phyloP scores from a whole-genome alignment of 2,888 invertebrate species.

The Dinocampus coccinellae region DNA sequence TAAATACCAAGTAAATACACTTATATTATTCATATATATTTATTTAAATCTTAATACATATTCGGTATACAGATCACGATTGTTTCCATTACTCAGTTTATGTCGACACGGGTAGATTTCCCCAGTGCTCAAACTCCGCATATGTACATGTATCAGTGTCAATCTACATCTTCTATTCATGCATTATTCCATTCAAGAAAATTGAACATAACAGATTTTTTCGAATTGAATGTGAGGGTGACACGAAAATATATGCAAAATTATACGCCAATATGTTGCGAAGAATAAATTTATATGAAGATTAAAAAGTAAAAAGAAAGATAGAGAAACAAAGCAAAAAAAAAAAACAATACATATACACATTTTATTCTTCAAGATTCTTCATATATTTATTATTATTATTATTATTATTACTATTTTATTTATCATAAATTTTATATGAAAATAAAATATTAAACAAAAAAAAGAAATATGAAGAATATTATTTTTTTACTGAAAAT shows the following conservation, averaged over 20 bases:
- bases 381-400: too few relatives aligned
- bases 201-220: background rate
- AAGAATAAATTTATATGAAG: background rate
- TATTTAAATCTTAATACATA: background rate
- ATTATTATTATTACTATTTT: too few relatives aligned
- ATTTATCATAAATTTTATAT: too few relatives aligned
- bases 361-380: too few relatives aligned
- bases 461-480: too few relatives aligned
- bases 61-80: background rate
- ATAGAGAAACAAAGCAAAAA: background rate
- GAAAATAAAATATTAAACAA: too few relatives aligned
- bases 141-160: background rate
- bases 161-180: background rate
- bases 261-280: background rate
- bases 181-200: constrained; percentile 1
- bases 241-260: background rate
- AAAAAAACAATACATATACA: too few relatives aligned
- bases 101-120: background rate
- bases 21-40: background rate
- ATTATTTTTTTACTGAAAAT: too few relatives aligned
- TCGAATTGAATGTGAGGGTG: background rate
- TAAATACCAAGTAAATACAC: too few relatives aligned
- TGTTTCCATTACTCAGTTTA: background rate
- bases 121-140: background rate
- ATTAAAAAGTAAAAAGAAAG: background rate